Evolutionary conservation across 37 sponge, comb jelly and placozoan genomes (phyloP), one percentile per base, ranked within the genome.

Genomic region (Hexactinellida sp.): DNA sequence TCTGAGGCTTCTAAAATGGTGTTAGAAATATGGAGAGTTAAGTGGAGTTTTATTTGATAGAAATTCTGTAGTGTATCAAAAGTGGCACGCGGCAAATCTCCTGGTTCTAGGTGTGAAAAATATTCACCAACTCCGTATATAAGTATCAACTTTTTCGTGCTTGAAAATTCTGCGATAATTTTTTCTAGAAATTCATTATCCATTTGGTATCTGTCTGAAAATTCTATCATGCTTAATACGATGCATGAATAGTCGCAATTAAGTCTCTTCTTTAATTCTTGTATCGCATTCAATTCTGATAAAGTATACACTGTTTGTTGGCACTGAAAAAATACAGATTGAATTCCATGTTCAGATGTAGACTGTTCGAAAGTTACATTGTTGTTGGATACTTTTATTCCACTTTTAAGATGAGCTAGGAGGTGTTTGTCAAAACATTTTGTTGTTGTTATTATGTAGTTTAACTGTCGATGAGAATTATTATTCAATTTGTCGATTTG

Each of bases 361-460:
- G 28, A 32, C 34, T 10, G 21, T 23, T 63, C 76, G 13, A 63
- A 63, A 5, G 76, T 25, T 21, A 63, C 30, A 28, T 63, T 63
- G 34, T n/a, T 23, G 16, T 47, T 16, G 13, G 52, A 16, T 9
- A 16, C 16, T 28, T 63, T n/a, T 3, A 63, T 25, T 7, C 76
- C 76, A 28, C 13, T 63, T n/a, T n/a, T 10, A 28, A 63, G 76
- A n/a, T 63, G 76, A 32, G 28, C 30, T 25, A 63, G 34, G 5
- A 63, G 76, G 21, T 63, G 76, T 63, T 63, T 63, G 13, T 63
- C 76, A 25, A 63, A 63, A 28, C 13, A 21, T 63, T 7, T 63
- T 63, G 76, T 63, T 63, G 76, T 63, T 63, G 21, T 63, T 63
- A 63, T 63, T 63, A 23, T 63, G 76, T 63, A 63, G 21, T 63